Conservation (phyloP, 2,113 vertebrate genomes). For the Psephotus haematonotus region DNA sequence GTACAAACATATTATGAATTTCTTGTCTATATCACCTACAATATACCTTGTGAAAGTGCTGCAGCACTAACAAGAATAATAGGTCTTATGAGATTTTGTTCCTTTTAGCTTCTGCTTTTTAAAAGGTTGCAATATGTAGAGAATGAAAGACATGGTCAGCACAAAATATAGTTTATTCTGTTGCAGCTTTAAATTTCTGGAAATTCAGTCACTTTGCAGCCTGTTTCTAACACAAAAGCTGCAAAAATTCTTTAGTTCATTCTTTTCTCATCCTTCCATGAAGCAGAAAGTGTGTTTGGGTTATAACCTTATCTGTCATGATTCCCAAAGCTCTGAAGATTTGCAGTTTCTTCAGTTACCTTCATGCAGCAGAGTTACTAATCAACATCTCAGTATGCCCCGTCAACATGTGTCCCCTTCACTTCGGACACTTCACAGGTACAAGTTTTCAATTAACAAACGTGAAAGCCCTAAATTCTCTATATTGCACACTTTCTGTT, state of each 20-base stretch:
- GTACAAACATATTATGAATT: slow-evolving; percentile 50
- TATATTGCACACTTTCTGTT: background rate
- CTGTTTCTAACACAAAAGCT: background rate
- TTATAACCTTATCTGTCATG: background rate
- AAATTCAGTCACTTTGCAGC: background rate
- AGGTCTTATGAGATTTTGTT: slow-evolving; percentile 32
- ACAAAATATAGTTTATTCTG: background rate
- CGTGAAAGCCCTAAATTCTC: background rate
- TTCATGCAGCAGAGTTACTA: background rate
- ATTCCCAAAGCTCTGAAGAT: background rate
- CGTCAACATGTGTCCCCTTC: background rate
- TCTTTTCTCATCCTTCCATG: background rate
- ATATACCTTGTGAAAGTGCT: background rate
- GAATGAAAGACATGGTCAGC: background rate
- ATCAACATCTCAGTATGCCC: background rate
- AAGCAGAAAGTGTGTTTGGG: background rate
- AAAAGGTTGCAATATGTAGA: slow-evolving; percentile 8
- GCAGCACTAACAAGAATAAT: slow-evolving; percentile 51
- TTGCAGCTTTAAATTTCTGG: background rate
- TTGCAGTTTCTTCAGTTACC: background rate
- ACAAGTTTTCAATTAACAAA: background rate
- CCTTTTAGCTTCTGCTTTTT: slow-evolving; percentile 18
- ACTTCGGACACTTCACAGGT: background rate
- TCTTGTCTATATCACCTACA: slow-evolving; percentile 47
- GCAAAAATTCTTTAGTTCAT: background rate